These are phyloP conservation scores for Crypturellus tataupa DNA, from an alignment of 2,797 vertebrate genomes.

Conservation along the genomic window DNA sequence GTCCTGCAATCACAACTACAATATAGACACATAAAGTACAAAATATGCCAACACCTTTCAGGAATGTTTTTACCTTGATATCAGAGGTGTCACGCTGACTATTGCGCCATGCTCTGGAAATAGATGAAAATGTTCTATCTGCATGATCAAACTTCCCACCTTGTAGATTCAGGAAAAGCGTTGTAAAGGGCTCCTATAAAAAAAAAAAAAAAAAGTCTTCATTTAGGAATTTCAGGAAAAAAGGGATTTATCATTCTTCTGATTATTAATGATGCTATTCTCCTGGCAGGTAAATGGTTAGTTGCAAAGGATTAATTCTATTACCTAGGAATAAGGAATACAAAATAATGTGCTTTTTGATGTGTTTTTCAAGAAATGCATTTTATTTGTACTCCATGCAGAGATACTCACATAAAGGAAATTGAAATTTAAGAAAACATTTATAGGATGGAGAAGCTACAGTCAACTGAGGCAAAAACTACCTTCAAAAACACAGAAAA, in stretches of 20 bases:
- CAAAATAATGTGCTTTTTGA: neutral
- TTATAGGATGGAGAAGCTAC: neutral
- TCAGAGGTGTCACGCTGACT: conserved; percentile 98
- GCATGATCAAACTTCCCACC: conserved; percentile 98
- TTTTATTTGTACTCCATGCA: neutral
- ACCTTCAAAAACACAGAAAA: neutral
- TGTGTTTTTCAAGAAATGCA: neutral
- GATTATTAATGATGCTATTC: neutral
- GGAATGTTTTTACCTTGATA: conserved; percentile 89
- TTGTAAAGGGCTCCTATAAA: conserved; percentile 95
- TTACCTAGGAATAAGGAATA: neutral
- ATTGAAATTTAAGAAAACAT: neutral
- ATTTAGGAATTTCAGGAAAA: neutral
- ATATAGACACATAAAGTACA: neutral
- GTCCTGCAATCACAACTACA: neutral
- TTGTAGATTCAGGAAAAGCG: conserved; percentile 97
- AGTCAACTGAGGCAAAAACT: neutral
- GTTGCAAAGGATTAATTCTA: neutral
- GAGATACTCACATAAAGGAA: neutral
- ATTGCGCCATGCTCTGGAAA: conserved; percentile 96
- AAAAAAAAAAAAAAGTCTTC: neutral
- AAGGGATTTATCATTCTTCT: neutral
- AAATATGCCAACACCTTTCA: neutral
- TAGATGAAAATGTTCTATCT: conserved; percentile 95
- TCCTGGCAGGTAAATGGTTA: neutral